Evolutionary conservation across 2,888 invertebrate species (phyloP).

Genomic region (Drosophila picticornis): DNA sequence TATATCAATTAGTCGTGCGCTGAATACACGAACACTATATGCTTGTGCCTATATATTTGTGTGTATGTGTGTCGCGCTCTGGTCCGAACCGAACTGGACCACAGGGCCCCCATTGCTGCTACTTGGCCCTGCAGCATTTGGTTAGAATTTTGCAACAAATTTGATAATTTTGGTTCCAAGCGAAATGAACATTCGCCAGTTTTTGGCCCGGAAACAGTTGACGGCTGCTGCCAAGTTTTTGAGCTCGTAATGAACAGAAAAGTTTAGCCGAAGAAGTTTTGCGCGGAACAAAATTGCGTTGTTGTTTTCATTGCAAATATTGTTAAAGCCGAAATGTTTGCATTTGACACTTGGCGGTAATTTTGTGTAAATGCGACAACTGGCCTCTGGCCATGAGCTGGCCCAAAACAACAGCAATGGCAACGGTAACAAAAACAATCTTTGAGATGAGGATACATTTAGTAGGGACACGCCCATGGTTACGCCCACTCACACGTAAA

Average conservation of each 20-base stretch:
- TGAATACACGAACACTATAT: constrained; percentile 7
- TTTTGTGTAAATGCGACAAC: constrained; percentile 81
- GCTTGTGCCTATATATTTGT: not conserved
- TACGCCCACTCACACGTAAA: constrained; percentile 39
- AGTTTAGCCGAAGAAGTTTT: constrained; percentile 29
- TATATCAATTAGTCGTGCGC: constrained; percentile 64
- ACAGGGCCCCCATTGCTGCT: not conserved
- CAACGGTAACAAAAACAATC: not conserved
- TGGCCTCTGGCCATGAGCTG: constrained; percentile 62
- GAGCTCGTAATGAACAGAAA: constrained; percentile 24
- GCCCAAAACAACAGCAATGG: not conserved
- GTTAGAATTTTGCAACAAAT: constrained; percentile 33
- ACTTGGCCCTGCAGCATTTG: constrained; percentile 14
- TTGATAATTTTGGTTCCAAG: constrained; percentile 23
- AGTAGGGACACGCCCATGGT: constrained; percentile 56
- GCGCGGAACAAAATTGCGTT: constrained; percentile 19
- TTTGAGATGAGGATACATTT: constrained; percentile 40
- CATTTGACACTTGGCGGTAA: constrained; percentile 78
- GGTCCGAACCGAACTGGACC: not conserved
- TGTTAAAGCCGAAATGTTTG: constrained; percentile 74
- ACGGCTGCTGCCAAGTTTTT: constrained; percentile 34
- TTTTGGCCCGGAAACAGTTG: constrained; percentile 38
- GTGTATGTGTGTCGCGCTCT: constrained; percentile 15
- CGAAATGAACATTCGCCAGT: constrained; percentile 36
- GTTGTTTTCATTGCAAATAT: constrained; percentile 77